Evolutionary conservation across 2,113 vertebrate species (phyloP).

Genomic region (Anser brachyrhynchus): DNA sequence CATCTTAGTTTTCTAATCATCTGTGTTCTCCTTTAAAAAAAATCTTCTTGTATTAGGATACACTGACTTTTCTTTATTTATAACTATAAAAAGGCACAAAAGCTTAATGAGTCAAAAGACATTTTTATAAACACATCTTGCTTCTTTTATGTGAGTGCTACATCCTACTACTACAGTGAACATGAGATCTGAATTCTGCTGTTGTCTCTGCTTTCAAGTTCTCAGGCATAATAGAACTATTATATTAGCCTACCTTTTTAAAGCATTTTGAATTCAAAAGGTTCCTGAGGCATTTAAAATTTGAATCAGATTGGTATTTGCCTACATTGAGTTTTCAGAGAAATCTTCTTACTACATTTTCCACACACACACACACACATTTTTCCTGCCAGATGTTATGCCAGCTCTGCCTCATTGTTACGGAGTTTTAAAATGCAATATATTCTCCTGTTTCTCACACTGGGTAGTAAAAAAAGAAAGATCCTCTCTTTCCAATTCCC

Average conservation of each 20-base stretch:
- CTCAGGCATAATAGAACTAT: not conserved
- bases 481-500: not conserved
- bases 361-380: too few species aligned
- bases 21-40: not conserved
- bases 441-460: not conserved
- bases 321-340: not conserved
- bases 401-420: not conserved
- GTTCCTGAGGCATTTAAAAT: not conserved
- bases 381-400: not conserved
- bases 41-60: not conserved
- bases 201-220: not conserved
- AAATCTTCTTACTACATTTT: not conserved
- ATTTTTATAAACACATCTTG: not conserved
- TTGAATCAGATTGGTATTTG: not conserved
- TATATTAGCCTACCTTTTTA: not conserved
- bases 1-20: not conserved
- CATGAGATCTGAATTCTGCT: not conserved
- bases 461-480: not conserved
- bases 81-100: not conserved
- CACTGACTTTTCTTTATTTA: not conserved
- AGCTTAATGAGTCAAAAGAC: not conserved
- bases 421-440: not conserved
- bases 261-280: not conserved
- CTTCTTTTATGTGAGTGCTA: not conserved
- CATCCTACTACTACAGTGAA: not conserved